Evolutionary conservation across 2,113 vertebrate genomes (phyloP), one percentile per base, ranked within the genome.

Genomic region (Saccopteryx bilineata): DNA sequence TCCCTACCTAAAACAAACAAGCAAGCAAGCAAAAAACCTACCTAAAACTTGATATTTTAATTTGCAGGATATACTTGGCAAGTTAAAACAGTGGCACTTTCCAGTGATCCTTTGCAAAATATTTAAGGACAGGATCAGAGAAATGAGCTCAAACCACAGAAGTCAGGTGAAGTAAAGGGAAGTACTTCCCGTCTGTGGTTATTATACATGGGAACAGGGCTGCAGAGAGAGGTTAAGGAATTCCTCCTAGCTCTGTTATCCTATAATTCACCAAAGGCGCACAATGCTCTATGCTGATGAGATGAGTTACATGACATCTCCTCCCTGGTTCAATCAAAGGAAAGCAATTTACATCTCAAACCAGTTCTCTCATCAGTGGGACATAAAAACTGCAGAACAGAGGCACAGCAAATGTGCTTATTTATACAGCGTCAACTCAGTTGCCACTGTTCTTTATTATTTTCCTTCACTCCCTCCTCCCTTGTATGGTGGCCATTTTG

Each of bases 341-440:
- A 75, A 97, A 97, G 96, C 96, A 97, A 98, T 98, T 98, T 97
- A 98, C 97, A 98, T 98, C 97, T 97, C 97, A 97, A 98, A 98
- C 97, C 97, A 97, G 97, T 97, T 96, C 94, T 96, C 96, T 98
- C 97, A 97, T 98, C 97, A 98, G 95, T 97, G 95, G 97, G 94
- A 98, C 97, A 98, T 96, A 98, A 97, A 98, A 97, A 96, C 96
- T 89, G 95, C 96, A 94, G 96, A 97, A 97, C 82, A 96, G 97
- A 97, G 93, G 94, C 85, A 94, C 91, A 89, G 96, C 79, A 97
- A 98, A 97, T 96, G 96, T 84, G 96, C 95, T 96, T 97, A 97
- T 98, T 98, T 98, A 97, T 97, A 97, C 94, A 95, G 96, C 95
- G 87, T 75, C 93, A 89, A 91, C 88, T 96, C 95, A 50, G 92